Conservation (phyloP, 2,888 invertebrate genomes). For the Prosapia bicincta region DNA sequence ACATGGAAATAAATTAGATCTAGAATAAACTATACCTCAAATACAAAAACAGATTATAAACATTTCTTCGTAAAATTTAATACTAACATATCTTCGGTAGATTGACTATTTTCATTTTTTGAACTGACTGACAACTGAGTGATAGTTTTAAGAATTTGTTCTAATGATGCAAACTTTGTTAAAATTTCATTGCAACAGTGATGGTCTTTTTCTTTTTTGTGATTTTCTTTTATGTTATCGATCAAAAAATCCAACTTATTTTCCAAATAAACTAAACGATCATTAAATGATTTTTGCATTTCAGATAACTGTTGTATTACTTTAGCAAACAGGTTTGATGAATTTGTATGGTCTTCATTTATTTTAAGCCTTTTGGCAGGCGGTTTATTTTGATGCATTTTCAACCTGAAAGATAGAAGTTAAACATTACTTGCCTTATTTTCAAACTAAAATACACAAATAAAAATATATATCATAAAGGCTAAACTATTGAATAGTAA, state of each 20-base stretch:
- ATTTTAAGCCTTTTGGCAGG: slow-evolving; percentile 12
- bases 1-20: no score
- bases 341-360: neutral
- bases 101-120: neutral
- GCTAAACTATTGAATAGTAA: no score
- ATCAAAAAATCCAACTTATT: slow-evolving; percentile 10
- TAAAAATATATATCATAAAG: no score
- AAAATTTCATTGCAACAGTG: slow-evolving; percentile 6
- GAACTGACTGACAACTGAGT: neutral
- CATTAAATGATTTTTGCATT: neutral
- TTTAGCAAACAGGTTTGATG: neutral
- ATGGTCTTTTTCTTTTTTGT: slow-evolving; percentile 4
- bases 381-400: neutral
- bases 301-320: slow-evolving; percentile 12
- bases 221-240: neutral
- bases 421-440: neutral
- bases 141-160: slow-evolving; percentile 11
- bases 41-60: no score
- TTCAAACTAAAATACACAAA: no score
- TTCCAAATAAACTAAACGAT: neutral
- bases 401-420: neutral
- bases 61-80: no score
- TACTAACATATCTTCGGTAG: neutral
- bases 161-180: neutral
- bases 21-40: no score